Percentiles rank a stretch among this genome's conserved stretches.
phyloP scores from a whole-genome alignment of 1,140 invertebrate genomes.

The Schlechtendalia chinensis region DNA sequence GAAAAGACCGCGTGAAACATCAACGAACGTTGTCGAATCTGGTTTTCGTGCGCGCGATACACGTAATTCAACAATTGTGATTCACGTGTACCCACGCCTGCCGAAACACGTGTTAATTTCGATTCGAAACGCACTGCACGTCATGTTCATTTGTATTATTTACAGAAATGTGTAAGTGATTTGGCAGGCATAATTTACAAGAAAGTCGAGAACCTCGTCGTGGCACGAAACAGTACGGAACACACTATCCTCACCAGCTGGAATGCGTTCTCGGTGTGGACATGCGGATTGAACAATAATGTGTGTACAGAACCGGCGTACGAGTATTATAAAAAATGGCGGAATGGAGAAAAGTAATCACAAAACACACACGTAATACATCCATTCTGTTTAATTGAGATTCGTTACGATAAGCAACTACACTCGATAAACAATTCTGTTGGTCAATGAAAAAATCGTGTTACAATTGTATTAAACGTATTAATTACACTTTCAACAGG shows the following conservation, averaged over 20 bases:
- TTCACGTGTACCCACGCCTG: too few relatives aligned
- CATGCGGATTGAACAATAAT: neutral
- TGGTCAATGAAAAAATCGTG: neutral
- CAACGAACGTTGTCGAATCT: too few relatives aligned
- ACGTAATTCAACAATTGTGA: too few relatives aligned
- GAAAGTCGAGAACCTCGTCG: neutral
- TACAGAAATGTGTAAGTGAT: neutral
- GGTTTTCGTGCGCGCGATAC: too few relatives aligned
- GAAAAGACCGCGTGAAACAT: too few relatives aligned
- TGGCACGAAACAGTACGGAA: neutral
- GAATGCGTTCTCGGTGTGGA: conserved; percentile 37
- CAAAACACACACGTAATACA: neutral
- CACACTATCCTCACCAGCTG: neutral
- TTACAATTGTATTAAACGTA: neutral
- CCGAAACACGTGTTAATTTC: too few relatives aligned
- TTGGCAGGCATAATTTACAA: conserved; percentile 25
- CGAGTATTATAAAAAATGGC: conserved; percentile 9
- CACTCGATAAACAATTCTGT: neutral
- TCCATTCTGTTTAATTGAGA: too few relatives aligned
- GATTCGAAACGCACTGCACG: too few relatives aligned
- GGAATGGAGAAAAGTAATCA: conserved; percentile 9
- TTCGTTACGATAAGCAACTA: neutral
- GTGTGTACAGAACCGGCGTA: neutral
- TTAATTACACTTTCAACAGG: conserved; percentile 27
- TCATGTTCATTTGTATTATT: neutral